Base-by-base conservation (phyloP, 2,797 vertebrate genomes). In the Tachyglossus aculeatus region DNA sequence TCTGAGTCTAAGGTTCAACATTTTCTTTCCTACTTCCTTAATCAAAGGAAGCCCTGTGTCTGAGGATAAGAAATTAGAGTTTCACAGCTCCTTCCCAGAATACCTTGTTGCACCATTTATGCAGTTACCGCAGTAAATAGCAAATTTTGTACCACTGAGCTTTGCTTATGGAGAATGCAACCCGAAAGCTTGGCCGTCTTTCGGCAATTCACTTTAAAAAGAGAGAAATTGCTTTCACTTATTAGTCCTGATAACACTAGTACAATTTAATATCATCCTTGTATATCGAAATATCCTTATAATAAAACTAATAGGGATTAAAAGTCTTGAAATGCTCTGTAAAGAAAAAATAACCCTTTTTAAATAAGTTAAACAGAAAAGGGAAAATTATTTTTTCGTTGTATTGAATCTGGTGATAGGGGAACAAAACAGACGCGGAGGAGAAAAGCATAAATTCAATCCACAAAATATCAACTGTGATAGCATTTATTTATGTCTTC, bases 171-270 rank as follows among this genome's bases (percentile, higher is more conserved):
- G 67, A 58, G 27, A 77, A 80, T 73, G 78, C 60, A 22, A 62
- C 71, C 79, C 58, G 57, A 48, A 80, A 82, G 7, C 0, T 78
- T 71, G 45, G 41, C 63, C 41, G 14, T 79, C 74, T 68, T 22
- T 70, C 81, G 62, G 27, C 2, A 16, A 32, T 54, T 36, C 11
- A 66, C 67, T 54, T 58, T 40, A 71, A 66, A n/a, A n/a, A n/a
- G n/a, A n/a, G n/a, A 74, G 69, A 21, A 31, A 14, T 32, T 38
- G 11, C 25, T 73, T 72, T 68, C 73, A 60, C 67, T 39, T 62
- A 67, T 63, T 32, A 72, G 10, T 57, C 78, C 40, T 70, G 36
- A 16, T 72, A 63, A 59, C 62, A 75, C 58, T 77, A 80, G 52
- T 33, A 71, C 32, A 22, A n/a, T n/a, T n/a, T n/a, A n/a, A n/a